These are phyloP conservation scores for Eremophila alpestris DNA, from an alignment of 2,797 vertebrate genomes.

Conservation along the genomic window DNA sequence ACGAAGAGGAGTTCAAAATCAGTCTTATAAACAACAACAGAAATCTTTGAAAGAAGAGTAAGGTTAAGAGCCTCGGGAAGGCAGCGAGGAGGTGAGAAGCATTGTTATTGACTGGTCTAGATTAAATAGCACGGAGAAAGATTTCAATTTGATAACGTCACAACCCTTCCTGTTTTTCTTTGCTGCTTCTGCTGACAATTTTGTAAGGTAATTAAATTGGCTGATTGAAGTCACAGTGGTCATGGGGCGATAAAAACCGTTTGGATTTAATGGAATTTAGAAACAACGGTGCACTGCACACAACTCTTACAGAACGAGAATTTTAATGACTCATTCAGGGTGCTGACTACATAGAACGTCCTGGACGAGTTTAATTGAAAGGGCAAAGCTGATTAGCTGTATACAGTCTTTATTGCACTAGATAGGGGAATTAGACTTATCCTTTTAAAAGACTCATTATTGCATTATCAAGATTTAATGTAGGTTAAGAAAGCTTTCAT, in stretches of 20 bases:
- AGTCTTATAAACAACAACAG: constrained; percentile 48
- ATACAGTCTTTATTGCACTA: constrained; percentile 78
- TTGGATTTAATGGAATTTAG: constrained; percentile 86
- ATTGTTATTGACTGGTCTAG: constrained; percentile 78
- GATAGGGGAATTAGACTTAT: constrained; percentile 82
- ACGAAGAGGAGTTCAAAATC: constrained; percentile 32
- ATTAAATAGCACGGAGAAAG: constrained; percentile 78
- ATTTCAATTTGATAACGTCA: constrained; percentile 84
- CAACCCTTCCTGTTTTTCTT: constrained; percentile 79
- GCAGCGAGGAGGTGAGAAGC: constrained; percentile 65
- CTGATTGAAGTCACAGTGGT: constrained; percentile 85
- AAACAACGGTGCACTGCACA: constrained; percentile 79
- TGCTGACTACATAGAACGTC: constrained; percentile 81
- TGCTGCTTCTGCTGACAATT: constrained; percentile 79
- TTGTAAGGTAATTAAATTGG: constrained; percentile 85
- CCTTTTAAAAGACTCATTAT: constrained; percentile 83
- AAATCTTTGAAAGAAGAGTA: constrained; percentile 66
- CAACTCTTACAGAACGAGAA: constrained; percentile 81
- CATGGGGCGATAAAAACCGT: constrained; percentile 83
- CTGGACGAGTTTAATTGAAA: constrained; percentile 84
- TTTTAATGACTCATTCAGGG: constrained; percentile 82
- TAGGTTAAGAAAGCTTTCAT: constrained; percentile 78
- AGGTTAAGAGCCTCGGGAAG: constrained; percentile 75
- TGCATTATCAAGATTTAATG: constrained; percentile 82
- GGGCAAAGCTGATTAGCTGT: constrained; percentile 81